Base-by-base conservation (phyloP, 2,888 invertebrate genomes). In the Tribolium freemani region DNA sequence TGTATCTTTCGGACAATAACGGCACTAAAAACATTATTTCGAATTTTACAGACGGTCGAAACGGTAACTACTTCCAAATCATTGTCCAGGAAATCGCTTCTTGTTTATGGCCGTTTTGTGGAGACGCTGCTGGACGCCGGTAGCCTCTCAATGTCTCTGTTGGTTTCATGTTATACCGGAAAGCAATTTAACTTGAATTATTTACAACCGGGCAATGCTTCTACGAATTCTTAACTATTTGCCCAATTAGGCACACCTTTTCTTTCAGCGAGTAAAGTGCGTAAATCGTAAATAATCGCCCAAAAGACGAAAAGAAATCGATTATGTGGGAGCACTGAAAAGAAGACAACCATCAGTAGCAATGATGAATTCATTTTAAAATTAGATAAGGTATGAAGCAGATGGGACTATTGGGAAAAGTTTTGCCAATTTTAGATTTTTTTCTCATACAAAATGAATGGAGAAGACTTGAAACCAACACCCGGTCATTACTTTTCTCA, bases 121-220 rank as follows among this genome's bases (percentile, higher is more conserved):
- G 8, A 44, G 44, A 21, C 64, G 5, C 67, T 4, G 67, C 38
- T 30, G 67, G 67, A 67, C 48, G 48, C 67, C 67, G 26, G 67
- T 67, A 67, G 67, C 67, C 30, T 46, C 46, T 64, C 54, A 66
- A 66, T 66, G 66, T 54, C 66, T 54, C 66, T 56, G 66, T 66
- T 56, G 66, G 54, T 54, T 54, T 20, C 67, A 57, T 50, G 46
- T 67, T 67, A 48, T 26, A 67, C 48, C 67, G 67, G 56, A 67
- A 67, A 67, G 67, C 67, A 67, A 67, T 67, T 67, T 67, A 67
- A 45, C 38, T 57, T 56, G 67, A 67, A 67, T 57, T 38, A 67
- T 67, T 67, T 67, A 67, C 67, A 57, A 31, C 56, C 66, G 16
- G 11, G 53, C 44, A 8, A 10, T 21, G 44, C 53, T 66, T 66